These are phyloP conservation scores for Drosophila serrata DNA, from an alignment of 1,140 invertebrate genomes.

Conservation along the genomic window DNA sequence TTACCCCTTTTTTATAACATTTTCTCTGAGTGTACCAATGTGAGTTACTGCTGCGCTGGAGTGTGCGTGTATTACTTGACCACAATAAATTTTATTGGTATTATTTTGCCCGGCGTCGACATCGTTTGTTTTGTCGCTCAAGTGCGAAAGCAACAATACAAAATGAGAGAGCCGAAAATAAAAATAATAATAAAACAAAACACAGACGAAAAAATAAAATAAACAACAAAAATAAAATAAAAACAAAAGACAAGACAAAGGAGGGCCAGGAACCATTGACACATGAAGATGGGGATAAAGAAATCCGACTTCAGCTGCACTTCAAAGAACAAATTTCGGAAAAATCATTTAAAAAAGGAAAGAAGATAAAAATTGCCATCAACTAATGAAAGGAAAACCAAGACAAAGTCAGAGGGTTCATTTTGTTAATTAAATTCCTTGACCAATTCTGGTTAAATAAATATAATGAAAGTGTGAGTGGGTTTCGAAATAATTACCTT, in stretches of 20 bases:
- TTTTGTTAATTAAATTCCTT: constrained; percentile 5
- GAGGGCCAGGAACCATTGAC: neutral
- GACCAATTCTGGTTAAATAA: neutral
- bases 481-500: neutral
- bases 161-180: constrained; percentile 22
- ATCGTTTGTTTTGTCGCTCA: constrained; percentile 60
- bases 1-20: neutral
- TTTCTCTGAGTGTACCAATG: constrained; percentile 10
- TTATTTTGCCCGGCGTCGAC: constrained; percentile 51
- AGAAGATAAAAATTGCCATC: constrained; percentile 14
- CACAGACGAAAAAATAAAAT: neutral
- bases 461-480: neutral
- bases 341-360: neutral
- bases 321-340: constrained; percentile 26
- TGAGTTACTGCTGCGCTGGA: constrained; percentile 22
- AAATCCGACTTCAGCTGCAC: constrained; percentile 32
- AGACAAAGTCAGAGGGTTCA: neutral
- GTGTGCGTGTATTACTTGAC: constrained; percentile 60
- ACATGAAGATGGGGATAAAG: neutral
- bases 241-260: constrained; percentile 8
- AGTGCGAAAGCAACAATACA: constrained; percentile 48
- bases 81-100: constrained; percentile 76
- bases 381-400: constrained; percentile 18
- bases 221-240: neutral
- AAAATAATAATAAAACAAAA: constrained; percentile 28